Percentiles rank a stretch among this genome's conserved stretches.
These are phyloP conservation scores for Apodemus sylvaticus DNA, from an alignment of 2,113 vertebrate genomes.

Conservation along the genomic window DNA sequence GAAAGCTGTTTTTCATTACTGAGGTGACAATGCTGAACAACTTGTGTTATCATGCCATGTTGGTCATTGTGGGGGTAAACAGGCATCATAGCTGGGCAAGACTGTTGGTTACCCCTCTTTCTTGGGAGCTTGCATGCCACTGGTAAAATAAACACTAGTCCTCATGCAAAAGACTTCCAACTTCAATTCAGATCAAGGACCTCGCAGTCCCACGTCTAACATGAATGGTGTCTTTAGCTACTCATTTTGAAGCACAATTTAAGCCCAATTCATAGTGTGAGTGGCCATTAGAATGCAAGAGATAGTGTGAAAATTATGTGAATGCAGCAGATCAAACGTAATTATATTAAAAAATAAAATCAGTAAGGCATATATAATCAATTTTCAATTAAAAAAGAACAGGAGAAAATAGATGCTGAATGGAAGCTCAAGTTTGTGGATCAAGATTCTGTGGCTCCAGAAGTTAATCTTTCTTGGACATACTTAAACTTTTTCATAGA, in stretches of 20 bases:
- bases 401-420: neutral
- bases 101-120: neutral
- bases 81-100: neutral
- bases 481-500: neutral
- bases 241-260: neutral
- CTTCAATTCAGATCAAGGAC: neutral
- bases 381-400: neutral
- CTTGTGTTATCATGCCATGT: neutral
- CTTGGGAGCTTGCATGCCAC: neutral
- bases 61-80: neutral
- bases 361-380: neutral
- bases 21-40: too few species aligned
- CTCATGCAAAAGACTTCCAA: neutral
- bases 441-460: rapidly evolving
- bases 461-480: neutral
- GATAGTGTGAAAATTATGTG: neutral
- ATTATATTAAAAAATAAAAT: neutral
- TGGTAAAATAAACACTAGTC: neutral
- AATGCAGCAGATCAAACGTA: neutral
- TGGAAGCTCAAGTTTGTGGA: neutral
- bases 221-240: neutral
- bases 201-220: too few species aligned
- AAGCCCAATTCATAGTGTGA: neutral
- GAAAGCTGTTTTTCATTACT: neutral
- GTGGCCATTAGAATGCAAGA: neutral